Base-by-base conservation (phyloP, 2,113 vertebrate species). In the Actinemys pallida region DNA sequence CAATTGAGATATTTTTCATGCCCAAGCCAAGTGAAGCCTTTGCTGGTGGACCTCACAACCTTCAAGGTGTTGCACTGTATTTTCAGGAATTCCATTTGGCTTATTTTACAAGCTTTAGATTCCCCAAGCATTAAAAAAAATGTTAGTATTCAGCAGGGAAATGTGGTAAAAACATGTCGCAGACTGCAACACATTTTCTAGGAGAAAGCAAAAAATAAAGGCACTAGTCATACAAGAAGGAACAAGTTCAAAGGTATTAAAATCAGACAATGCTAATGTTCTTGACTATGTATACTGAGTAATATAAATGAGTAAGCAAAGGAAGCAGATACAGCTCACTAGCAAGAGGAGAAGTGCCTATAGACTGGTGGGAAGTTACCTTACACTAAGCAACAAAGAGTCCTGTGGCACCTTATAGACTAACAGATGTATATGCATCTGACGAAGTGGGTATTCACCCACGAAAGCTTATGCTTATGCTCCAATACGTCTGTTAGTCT, bases 201-300 rank as follows among this genome's bases (percentile, higher is more conserved):
- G 24, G 75, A 78, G 10, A 24, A 47, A 25, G 25, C 42, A 47
- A 78, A 39, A 78, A 45, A 14, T 42, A 42, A 42, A 24, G 10
- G 39, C 47, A 27, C 39, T 45, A 39, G 81, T 29, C 52, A 83
- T 5, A 31, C 10, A 2, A 10, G 1, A 25, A 78, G 27, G 35
- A 31, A 2, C 0, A 27, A 10, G 22, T 20, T 49, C 39, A 13
- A 16, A 4, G 76, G 17, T 9, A 7, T 17, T 8, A 6, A 47
- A 25, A 65, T 75, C 22, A 4, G 19, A 19, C 25, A 20, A 13
- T 3, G 50, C 22, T 1, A 6, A 12, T 14, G 54, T 45, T 59
- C 1, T 0, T 20, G 13, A 42, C 14, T 5, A 62, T 9, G 11
- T 78, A 42, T 11, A 47, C 25, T 45, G 24, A 47, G 42, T 47